Percentiles rank a stretch among this genome's conserved stretches.
These are phyloP conservation scores for Colostygia pectinataria DNA, from an alignment of 2,888 invertebrate species.

Conservation along the genomic window DNA sequence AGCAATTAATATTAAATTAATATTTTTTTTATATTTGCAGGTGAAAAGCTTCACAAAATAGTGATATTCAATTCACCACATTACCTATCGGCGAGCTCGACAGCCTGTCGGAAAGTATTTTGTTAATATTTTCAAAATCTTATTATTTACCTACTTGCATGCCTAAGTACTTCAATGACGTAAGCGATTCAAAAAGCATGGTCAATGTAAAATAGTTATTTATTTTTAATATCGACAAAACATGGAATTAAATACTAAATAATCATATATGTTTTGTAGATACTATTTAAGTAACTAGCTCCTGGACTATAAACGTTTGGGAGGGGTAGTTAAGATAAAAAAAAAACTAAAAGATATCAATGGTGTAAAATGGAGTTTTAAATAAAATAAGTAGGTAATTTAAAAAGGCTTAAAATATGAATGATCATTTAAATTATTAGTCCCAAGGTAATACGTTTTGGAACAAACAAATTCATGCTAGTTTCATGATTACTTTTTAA, in stretches of 20 bases:
- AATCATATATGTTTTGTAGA: constrained; percentile 10
- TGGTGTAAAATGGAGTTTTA: constrained; percentile 8
- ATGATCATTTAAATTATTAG: too few relatives aligned
- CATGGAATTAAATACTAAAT: constrained; percentile 1
- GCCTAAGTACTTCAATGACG: constrained; percentile 46
- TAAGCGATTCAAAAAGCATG: constrained; percentile 50
- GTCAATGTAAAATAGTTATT: constrained; percentile 6
- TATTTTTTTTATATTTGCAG: constrained; percentile 11
- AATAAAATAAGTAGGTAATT: background rate
- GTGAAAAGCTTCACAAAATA: constrained; percentile 37
- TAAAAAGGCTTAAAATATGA: too few relatives aligned
- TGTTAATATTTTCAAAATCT: constrained; percentile 3
- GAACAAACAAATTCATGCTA: background rate
- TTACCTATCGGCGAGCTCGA: constrained; percentile 68
- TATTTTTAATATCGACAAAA: background rate
- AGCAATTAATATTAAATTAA: background rate
- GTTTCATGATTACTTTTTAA: background rate
- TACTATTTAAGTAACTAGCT: constrained; percentile 2
- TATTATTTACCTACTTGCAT: constrained; percentile 43
- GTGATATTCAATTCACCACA: constrained; percentile 36
- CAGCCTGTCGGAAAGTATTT: constrained; percentile 53
- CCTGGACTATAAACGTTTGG: constrained; percentile 13
- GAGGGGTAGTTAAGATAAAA: background rate
- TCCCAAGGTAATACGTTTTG: too few relatives aligned
- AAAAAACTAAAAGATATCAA: background rate